Evolutionary conservation across 2,797 vertebrate genomes (phyloP), one percentile per base, ranked within the genome.

Genomic region (Alcedo quadribrachys): DNA sequence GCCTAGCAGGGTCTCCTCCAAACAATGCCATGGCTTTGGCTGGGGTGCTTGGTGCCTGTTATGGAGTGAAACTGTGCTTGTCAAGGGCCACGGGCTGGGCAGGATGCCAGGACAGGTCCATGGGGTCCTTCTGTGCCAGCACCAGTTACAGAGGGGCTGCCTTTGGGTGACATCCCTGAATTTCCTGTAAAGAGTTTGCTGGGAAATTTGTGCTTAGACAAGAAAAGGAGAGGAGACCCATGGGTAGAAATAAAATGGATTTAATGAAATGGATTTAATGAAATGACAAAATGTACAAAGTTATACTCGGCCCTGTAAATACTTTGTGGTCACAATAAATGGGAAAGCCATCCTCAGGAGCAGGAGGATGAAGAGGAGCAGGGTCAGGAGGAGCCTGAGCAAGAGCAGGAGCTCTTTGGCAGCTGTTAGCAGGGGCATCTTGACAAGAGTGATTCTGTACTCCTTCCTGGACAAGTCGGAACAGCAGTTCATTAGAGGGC

Each of bases 401-500:
- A 55, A 40, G 37, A 40, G 14, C 37, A 40, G 37, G 37, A 40
- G 37, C 37, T 40, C 37, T 37, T 75, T 58, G 79, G 69, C 91
- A 89, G 74, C 54, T 58, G 14, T 63, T 62, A 30, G 61, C n/a
- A 18, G 43, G 48, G 27, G 3, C 3, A 15, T 7, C 84, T 77
- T 0, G 0, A 35, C 0, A 5, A 35, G 35, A 32, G 1, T 5
- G 27, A 40, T 79, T 43, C 53, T 30, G 48, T 46, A 42, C 70
- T 68, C 54, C 85, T 80, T 89, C 30, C 78, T 69, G 65, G 79
- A 89, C 93, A 90, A 89, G 92, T 87, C 70, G 63, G 87, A 85
- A 81, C 89, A 85, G 62, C 2, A 0, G 48, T 35, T 94, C 55
- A 92, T 94, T 79, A 89, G 73, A 76, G 27, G 32, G 54, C 50